Evolutionary conservation across 30 jellyfish, hydroid and myxozoan species (phyloP), one percentile per base, ranked within the genome.

Genomic region (Cassiopea xamachana): DNA sequence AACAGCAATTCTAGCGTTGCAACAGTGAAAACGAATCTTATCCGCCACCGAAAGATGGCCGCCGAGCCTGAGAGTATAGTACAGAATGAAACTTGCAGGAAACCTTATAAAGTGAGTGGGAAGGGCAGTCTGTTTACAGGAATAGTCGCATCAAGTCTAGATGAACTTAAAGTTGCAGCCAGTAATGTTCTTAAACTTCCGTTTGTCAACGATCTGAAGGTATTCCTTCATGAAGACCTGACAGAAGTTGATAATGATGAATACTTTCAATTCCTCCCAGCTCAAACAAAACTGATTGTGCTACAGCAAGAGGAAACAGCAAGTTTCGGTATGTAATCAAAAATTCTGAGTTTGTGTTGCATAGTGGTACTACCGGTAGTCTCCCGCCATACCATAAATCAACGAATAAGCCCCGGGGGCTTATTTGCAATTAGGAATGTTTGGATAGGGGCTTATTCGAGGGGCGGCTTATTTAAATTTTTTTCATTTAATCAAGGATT

Each of bases 221-320:
- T 89, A 1, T 89, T 61, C 77, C 62, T 96, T 70, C 97, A 95
- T 13, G 96, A 88, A 75, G 99, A 96, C 77, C 91, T 98, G 55
- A 96, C 99, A 48, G 97, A 87, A 51, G 84, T 96, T 19, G 96
- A 85, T 45, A 98, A 96, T 85, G 98, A 96, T 44, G 93, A 88
- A 70, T 96, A 90, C 73, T 92, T 96, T 75, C 90, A 76, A 27
- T 81, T 85, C 61, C 92, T 96, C 46, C 96, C 94, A 1, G 76
- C 78, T 46, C 98, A 96, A 71, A 14, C 97, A 7, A 97, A 80
- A 61, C n/a, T 96, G 13, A 82, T 92, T 17, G 58, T 96, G 67
- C 85, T 85, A 46, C 67, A 50, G 49, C 82, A 12, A 46, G 67
- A 62, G 2, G 93, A 75, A 19, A 8, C 44, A 4, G 10, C 19